phyloP scores from a whole-genome alignment of 2,888 invertebrate species.

The Drosophila conformis region DNA sequence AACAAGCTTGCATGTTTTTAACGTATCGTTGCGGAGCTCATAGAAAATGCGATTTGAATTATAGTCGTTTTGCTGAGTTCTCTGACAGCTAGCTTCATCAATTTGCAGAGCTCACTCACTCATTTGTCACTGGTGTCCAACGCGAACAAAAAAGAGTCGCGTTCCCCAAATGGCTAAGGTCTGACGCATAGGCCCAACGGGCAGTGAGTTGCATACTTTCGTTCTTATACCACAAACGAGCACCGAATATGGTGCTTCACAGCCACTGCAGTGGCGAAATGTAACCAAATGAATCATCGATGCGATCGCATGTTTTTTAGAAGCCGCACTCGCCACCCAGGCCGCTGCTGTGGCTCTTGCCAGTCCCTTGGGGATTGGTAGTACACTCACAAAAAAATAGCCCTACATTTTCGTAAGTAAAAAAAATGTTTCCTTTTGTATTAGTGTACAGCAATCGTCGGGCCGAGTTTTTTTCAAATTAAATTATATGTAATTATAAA shows the following conservation, averaged over 20 bases:
- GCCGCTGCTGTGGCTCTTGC: constrained; percentile 34
- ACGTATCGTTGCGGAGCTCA: not conserved
- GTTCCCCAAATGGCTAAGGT: constrained; percentile 49
- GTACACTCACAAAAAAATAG: constrained; percentile 9
- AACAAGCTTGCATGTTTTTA: not conserved
- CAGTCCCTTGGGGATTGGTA: constrained; percentile 27
- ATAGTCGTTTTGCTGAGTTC: not conserved
- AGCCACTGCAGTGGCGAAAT: constrained; percentile 61
- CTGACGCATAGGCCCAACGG: constrained; percentile 64
- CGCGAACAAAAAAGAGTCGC: not conserved
- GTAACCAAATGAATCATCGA: constrained; percentile 71
- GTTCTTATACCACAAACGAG: constrained; percentile 18
- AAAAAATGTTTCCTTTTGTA: not conserved
- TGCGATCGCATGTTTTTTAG: constrained; percentile 29
- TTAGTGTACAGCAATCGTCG: not conserved
- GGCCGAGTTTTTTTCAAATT: not conserved
- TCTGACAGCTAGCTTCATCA: not conserved
- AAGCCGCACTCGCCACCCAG: constrained; percentile 58
- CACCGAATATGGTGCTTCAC: constrained; percentile 16
- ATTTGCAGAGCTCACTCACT: constrained; percentile 5
- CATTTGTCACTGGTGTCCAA: constrained; percentile 2
- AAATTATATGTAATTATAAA: not conserved
- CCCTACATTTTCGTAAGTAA: not conserved
- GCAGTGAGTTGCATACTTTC: constrained; percentile 40
- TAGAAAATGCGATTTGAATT: not conserved